phyloP scores from a whole-genome alignment of 2,797 vertebrate genomes.

The Dipus sagitta region DNA sequence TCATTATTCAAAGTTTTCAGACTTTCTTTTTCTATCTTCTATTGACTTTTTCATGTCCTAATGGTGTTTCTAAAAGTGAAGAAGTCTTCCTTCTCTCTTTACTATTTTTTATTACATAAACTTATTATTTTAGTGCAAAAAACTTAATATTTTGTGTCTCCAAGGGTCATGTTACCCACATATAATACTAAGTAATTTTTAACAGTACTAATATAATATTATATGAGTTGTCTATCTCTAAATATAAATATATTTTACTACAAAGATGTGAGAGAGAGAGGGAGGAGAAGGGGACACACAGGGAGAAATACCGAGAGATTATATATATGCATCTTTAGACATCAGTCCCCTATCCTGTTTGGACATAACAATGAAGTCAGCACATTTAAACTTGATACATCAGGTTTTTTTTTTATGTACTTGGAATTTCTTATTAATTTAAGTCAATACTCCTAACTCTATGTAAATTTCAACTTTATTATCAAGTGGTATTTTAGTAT shows the following conservation, averaged over 20 bases:
- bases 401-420: neutral
- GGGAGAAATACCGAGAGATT: too few relatives aligned
- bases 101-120: neutral
- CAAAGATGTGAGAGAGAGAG: neutral
- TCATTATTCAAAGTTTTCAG: conserved; percentile 43
- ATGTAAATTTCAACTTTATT: neutral
- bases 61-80: neutral
- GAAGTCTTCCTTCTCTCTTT: neutral
- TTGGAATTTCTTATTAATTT: neutral
- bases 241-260: neutral
- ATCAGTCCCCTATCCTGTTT: neutral
- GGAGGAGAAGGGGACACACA: fast-evolving
- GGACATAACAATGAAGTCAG: neutral
- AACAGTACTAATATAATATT: neutral
- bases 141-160: neutral
- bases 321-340: too few relatives aligned
- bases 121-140: neutral
- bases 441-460: neutral
- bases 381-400: neutral
- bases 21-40: neutral
- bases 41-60: neutral
- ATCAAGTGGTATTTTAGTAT: conserved; percentile 3
- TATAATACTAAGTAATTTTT: neutral
- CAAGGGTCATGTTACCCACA: neutral
- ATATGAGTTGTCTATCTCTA: neutral